phyloP scores from a whole-genome alignment of 2,888 invertebrate genomes.

The Polyommatus icarus region DNA sequence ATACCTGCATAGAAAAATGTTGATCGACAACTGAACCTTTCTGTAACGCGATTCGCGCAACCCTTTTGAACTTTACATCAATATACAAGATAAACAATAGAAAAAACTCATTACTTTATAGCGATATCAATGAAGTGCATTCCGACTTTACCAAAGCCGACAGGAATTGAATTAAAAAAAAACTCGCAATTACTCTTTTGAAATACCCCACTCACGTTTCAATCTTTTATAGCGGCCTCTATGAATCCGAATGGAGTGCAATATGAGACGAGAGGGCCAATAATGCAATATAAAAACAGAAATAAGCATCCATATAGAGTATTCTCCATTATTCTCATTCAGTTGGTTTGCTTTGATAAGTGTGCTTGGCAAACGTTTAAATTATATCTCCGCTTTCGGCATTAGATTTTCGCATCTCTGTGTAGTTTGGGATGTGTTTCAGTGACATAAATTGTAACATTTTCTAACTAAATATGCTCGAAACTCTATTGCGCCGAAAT shows the following conservation, averaged over 20 bases:
- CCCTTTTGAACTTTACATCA: slow-evolving; percentile 23
- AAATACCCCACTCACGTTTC: slow-evolving; percentile 78
- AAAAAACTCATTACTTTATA: slow-evolving; percentile 66
- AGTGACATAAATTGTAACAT: neutral
- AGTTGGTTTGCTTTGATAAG: slow-evolving; percentile 69
- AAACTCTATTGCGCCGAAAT: neutral
- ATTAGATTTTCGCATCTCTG: neutral
- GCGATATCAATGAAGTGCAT: slow-evolving; percentile 76
- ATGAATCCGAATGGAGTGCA: slow-evolving; percentile 73
- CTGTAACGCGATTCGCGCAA: neutral
- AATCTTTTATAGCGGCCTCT: slow-evolving; percentile 77
- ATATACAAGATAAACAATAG: slow-evolving; percentile 45
- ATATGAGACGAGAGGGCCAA: slow-evolving; percentile 79
- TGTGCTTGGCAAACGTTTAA: slow-evolving; percentile 69
- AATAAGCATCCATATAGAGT: slow-evolving; percentile 71
- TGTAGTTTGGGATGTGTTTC: neutral
- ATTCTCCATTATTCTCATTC: slow-evolving; percentile 74
- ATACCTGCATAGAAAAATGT: neutral
- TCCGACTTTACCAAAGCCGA: slow-evolving; percentile 73
- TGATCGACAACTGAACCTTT: neutral
- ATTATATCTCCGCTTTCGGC: slow-evolving; percentile 49
- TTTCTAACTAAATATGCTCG: neutral
- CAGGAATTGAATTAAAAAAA: slow-evolving; percentile 75
- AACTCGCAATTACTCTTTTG: slow-evolving; percentile 79
- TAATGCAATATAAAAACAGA: slow-evolving; percentile 79